A percentile compares a stretch with the other conserved stretches of the same genome.
phyloP scores from a whole-genome alignment of 2,888 invertebrate genomes.

The Drosophila macrospina region DNA sequence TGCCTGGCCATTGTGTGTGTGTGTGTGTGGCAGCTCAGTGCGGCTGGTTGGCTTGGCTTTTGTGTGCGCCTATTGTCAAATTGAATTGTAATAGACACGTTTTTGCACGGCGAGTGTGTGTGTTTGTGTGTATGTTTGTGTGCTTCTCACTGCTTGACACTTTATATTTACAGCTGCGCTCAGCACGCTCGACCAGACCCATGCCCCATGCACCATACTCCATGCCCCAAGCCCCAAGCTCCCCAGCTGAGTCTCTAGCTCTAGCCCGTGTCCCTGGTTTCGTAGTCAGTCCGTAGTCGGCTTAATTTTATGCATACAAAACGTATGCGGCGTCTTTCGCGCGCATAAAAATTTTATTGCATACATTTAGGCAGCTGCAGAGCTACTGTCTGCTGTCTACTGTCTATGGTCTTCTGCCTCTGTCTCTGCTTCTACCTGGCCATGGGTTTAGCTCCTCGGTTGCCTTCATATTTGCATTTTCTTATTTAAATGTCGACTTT shows the following conservation, averaged over 20 bases:
- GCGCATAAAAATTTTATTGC: constrained; percentile 78
- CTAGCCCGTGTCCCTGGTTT: constrained; percentile 1
- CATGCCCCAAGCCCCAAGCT: not conserved
- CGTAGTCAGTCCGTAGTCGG: constrained; percentile 39
- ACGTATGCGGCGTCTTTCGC: constrained; percentile 72
- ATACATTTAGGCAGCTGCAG: constrained; percentile 72
- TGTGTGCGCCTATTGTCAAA: constrained; percentile 81
- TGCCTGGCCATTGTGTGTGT: constrained; percentile 39
- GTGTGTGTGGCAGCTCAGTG: constrained; percentile 56
- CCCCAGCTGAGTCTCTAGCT: not conserved
- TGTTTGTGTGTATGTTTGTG: constrained; percentile 23
- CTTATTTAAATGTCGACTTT: constrained; percentile 81
- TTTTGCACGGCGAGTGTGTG: constrained; percentile 54
- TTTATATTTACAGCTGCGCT: constrained; percentile 78
- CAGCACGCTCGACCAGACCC: constrained; percentile 68
- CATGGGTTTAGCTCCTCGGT: constrained; percentile 25
- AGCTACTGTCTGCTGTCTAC: constrained; percentile 41
- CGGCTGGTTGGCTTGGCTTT: constrained; percentile 75
- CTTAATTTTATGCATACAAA: constrained; percentile 78
- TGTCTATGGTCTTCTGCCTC: constrained; percentile 25
- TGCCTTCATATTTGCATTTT: constrained; percentile 77
- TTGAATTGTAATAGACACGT: constrained; percentile 82
- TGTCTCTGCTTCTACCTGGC: constrained; percentile 19
- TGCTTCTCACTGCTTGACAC: constrained; percentile 61
- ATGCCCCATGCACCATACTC: not conserved